Base-by-base conservation (phyloP, 2,888 invertebrate species). In the Yponomeuta malinellus region DNA sequence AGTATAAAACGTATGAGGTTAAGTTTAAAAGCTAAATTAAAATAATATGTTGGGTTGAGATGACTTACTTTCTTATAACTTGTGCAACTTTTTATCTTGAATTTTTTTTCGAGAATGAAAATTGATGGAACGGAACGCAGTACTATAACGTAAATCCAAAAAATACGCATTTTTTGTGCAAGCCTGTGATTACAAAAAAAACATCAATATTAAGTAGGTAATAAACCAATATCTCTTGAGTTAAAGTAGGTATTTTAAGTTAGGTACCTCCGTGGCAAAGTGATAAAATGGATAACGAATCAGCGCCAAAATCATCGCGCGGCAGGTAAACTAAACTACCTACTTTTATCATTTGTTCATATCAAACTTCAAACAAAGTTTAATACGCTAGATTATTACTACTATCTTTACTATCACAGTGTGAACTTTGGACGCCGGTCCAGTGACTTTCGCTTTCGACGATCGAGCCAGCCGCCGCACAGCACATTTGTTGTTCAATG, bases 391-490 rank as follows among this genome's bases (percentile, higher is more conserved):
- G 52, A 59, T 59, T 59, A 15, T 8, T 59, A 0, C 52, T 29
- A n/a, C 29, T 65, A 65, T 65, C 65, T 31, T 65, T 29, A 29
- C 5, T 64, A 59, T 15, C 52, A 52, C 5, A 31, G 65, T 65
- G 29, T 33, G 65, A 65, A n/a, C 65, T 65, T 65, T 33, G 65
- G 33, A 65, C 65, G 33, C 65, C 65, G 65, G 65, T 65, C 65
- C 10, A 65, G 31, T 29, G 33, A 65, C 65, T 65, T 65, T 65
- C 65, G 10, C 29, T 31, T 65, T 65, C 52, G 31, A 31, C 65
- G 33, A 12, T 65, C 65, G 31, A 65, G 12, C 12, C 31, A 12
- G 65, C 10, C n/a, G 29, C 29, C 6, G 10, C 65, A 12, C 23
- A 10, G 64, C 31, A 8, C 29, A 29, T 65, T 65, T 65, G 10